Evolutionary conservation across 2,797 vertebrate species (phyloP), one percentile per base, ranked within the genome.

Genomic region (Capromys pilorides): DNA sequence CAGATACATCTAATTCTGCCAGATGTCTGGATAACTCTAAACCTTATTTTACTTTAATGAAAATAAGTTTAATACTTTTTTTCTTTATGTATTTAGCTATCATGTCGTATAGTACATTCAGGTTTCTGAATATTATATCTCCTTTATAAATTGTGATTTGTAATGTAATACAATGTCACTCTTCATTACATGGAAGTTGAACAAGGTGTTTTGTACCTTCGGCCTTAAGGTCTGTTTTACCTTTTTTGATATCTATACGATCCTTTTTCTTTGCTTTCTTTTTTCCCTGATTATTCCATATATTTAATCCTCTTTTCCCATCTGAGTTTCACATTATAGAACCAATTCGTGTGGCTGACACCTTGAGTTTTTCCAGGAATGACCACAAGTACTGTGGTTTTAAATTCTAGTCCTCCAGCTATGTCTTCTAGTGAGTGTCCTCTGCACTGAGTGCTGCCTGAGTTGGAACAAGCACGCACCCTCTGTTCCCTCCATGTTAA

Each of bases 71-170:
- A 91, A 77, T 51, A 41, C n/a, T 6, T 67, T 95, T 93, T 86
- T 88, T 77, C 91, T 91, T 95, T 97, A 64, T 89, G 3, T 75
- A 31, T 82, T 95, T 95, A 78, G 41, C 13, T 75, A 24, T 92
- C 82, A 39, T 49, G 33, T 85, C 97, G 41, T 64, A 21, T 92
- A 62, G n/a, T 80, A 7, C 84, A 77, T 93, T 78, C 13, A 77
- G 13, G 81, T 93, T 91, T 95, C n/a, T 28, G 5, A 22, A 22
- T 88, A 57, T 57, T 71, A 19, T 83, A 39, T 26, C 10, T 95
- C 36, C 14, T 93, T 79, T 67, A 24, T n/a, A 77, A 85, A 24
- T 28, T 93, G 49, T 57, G 14, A 21, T 83, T 83, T 94, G 75
- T 8, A 75, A 66, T 12, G 26, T 91, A 39, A 12, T 31, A 41